A percentile compares a stretch with the other conserved stretches of the same genome.
phyloP scores from a whole-genome alignment of 2,888 invertebrate species.

The Xestobium rufovillosum region DNA sequence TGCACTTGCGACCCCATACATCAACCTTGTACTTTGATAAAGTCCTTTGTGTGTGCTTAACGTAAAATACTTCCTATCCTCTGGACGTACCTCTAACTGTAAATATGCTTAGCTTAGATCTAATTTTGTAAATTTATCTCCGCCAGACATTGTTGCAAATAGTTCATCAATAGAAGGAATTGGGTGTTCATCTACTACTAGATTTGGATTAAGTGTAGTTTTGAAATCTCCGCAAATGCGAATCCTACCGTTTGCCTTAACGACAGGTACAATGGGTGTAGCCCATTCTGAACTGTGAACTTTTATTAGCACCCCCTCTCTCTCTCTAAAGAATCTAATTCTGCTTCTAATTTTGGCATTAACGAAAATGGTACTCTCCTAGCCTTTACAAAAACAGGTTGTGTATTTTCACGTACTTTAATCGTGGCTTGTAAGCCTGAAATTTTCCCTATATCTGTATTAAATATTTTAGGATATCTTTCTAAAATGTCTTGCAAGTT shows the following conservation, averaged over 20 bases:
- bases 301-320: too few species aligned
- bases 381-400: too few species aligned
- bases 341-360: too few species aligned
- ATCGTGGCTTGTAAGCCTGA: background rate
- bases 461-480: background rate
- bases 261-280: slow-evolving; percentile 18
- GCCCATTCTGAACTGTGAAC: too few species aligned
- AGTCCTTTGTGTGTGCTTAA: slow-evolving; percentile 32
- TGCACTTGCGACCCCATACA: slow-evolving; percentile 22
- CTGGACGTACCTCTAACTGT: slow-evolving; percentile 29
- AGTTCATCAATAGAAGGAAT: slow-evolving; percentile 19
- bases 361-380: too few species aligned
- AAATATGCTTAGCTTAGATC: slow-evolving; percentile 30
- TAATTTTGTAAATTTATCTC: slow-evolving; percentile 17
- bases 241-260: slow-evolving; percentile 16
- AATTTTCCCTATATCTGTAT: background rate
- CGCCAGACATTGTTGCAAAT: slow-evolving; percentile 17
- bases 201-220: slow-evolving; percentile 2
- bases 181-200: slow-evolving; percentile 21
- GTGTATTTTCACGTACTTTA: background rate
- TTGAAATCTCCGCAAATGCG: slow-evolving; percentile 18
- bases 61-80: slow-evolving; percentile 28
- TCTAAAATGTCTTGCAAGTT: background rate
- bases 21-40: slow-evolving; percentile 26
- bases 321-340: too few species aligned